A percentile compares a stretch with the other conserved stretches of the same genome.
These are phyloP conservation scores for Scomberomorus guttatus DNA, from an alignment of 2,797 vertebrate genomes.

Conservation along the genomic window DNA sequence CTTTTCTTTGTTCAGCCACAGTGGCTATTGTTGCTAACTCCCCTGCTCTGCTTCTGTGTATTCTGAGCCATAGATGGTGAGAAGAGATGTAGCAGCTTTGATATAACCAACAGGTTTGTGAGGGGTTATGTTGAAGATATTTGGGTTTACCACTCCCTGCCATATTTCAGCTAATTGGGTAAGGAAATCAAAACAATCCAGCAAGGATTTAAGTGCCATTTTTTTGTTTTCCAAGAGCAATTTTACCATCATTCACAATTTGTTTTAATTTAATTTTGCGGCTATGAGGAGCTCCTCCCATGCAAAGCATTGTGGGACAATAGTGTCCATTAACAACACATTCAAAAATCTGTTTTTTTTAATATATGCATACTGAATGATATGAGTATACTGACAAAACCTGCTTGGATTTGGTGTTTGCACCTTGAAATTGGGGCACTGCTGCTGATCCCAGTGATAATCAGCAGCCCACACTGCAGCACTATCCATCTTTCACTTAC, in stretches of 20 bases:
- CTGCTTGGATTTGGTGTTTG: too few relatives aligned
- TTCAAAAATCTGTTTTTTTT: too few relatives aligned
- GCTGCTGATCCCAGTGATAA: conserved; percentile 1
- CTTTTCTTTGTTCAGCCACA: neutral
- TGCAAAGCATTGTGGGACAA: too few relatives aligned
- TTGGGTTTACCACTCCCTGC: neutral
- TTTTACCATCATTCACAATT: too few relatives aligned
- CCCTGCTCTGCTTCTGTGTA: neutral
- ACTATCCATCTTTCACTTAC: neutral
- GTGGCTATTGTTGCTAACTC: conserved; percentile 4
- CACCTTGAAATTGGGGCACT: neutral
- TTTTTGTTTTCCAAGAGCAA: too few relatives aligned
- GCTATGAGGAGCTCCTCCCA: too few relatives aligned
- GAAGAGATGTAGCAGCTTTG: neutral
- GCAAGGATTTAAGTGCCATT: too few relatives aligned
- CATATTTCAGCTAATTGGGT: neutral
- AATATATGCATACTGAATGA: too few relatives aligned
- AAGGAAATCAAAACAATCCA: neutral
- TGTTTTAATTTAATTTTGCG: too few relatives aligned
- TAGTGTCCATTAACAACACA: too few relatives aligned
- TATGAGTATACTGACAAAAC: too few relatives aligned
- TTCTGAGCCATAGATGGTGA: neutral
- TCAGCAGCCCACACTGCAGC: neutral
- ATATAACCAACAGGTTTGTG: neutral
- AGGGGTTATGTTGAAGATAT: too few relatives aligned